Percentiles rank a stretch among this genome's conserved stretches.
phyloP scores from a whole-genome alignment of 2,797 vertebrate species.

The Smutsia gigantea region DNA sequence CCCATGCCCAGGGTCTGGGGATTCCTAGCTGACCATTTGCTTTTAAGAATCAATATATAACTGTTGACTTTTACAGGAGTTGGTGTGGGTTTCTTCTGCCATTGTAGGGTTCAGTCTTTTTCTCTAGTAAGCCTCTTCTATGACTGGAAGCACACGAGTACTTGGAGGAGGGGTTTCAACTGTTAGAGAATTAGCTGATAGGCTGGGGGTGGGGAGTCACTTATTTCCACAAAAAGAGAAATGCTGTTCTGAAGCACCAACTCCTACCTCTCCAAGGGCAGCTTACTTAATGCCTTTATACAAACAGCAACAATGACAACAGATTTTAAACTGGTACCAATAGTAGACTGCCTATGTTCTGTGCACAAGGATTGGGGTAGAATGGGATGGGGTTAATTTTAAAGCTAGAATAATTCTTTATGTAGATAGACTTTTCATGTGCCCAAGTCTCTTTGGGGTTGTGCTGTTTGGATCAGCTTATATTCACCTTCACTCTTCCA shows the following conservation, averaged over 20 bases:
- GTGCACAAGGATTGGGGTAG: not conserved
- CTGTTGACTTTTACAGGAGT: not conserved
- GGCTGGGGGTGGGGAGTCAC: not conserved
- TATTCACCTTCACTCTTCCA: not conserved
- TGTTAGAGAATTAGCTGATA: not conserved
- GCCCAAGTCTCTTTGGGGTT: constrained; percentile 55
- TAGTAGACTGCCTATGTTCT: not conserved
- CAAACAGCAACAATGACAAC: constrained; percentile 35
- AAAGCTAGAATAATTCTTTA: constrained; percentile 24
- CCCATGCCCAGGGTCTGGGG: not conserved
- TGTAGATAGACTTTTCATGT: not conserved
- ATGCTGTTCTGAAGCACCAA: not conserved
- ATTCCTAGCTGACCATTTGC: not conserved
- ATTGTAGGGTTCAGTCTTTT: not conserved
- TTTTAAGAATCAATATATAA: not conserved
- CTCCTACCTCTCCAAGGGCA: constrained; percentile 33
- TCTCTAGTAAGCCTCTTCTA: not conserved
- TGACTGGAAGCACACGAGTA: not conserved
- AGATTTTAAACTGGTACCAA: constrained; percentile 18
- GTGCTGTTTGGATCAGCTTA: constrained; percentile 32
- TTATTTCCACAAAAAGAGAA: constrained; percentile 34
- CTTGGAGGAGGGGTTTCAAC: not conserved
- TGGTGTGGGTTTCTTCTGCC: not conserved
- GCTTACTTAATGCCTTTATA: constrained; percentile 52
- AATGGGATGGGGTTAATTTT: not conserved